Percentiles rank a stretch among this genome's conserved stretches.
Conservation (phyloP, 2,888 invertebrate species). For the Yponomeuta plumbellus region DNA sequence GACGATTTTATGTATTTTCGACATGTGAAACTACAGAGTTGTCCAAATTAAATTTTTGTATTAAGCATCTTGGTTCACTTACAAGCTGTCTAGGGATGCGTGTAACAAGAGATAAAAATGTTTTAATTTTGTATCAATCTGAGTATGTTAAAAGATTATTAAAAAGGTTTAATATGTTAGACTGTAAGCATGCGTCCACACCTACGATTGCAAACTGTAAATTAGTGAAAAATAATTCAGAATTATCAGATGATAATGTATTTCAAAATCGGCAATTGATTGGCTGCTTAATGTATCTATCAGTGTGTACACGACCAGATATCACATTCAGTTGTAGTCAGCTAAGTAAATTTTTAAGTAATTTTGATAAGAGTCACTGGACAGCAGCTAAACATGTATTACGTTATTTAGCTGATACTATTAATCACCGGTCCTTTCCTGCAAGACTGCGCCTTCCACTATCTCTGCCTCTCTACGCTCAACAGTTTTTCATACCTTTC, state of each 20-base stretch:
- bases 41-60: conserved; percentile 2
- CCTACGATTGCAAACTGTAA: conserved; percentile 4
- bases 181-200: conserved; percentile 9
- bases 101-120: conserved; percentile 14
- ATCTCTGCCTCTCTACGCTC: too few species aligned
- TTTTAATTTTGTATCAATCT: conserved; percentile 1
- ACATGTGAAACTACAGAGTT: neutral
- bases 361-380: too few species aligned
- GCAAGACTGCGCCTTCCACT: too few species aligned
- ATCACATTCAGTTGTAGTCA: conserved; percentile 14
- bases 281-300: conserved; percentile 14
- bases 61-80: conserved; percentile 7
- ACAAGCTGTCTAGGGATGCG: conserved; percentile 12
- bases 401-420: too few species aligned
- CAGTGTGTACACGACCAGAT: neutral
- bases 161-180: conserved; percentile 3
- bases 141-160: conserved; percentile 14
- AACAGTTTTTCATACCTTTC: too few species aligned
- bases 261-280: conserved; percentile 6
- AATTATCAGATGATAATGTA: neutral
- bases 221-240: neutral
- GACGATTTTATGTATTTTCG: conserved; percentile 17
- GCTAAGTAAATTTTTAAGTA: conserved; percentile 8
- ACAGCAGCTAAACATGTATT: too few species aligned
- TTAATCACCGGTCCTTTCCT: too few species aligned